Conservation (phyloP, 2,113 vertebrate genomes). For the Chunga burmeisteri region DNA sequence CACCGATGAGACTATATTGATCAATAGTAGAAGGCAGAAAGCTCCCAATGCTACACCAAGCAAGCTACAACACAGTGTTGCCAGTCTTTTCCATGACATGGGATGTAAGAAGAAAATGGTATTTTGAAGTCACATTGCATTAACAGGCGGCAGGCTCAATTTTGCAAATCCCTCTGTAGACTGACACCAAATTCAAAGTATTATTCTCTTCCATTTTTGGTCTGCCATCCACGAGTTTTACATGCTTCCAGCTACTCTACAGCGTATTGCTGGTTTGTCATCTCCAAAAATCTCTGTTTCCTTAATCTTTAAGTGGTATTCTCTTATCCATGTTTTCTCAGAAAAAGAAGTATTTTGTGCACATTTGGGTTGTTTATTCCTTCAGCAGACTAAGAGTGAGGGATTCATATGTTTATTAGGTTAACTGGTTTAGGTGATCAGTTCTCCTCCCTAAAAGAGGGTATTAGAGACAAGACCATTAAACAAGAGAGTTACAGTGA, state of each 20-base stretch:
- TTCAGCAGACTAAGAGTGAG: background rate
- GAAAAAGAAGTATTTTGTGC: background rate
- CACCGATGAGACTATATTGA: background rate
- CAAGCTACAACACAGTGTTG: background rate
- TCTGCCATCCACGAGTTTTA: background rate
- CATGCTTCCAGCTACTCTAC: background rate
- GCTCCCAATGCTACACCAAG: background rate
- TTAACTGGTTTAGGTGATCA: background rate
- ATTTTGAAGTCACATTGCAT: background rate
- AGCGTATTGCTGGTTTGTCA: background rate
- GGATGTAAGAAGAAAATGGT: background rate
- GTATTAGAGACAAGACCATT: background rate
- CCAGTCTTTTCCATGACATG: background rate
- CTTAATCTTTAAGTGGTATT: background rate
- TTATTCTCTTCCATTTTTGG: background rate
- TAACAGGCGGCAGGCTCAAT: background rate
- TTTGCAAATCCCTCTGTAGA: background rate
- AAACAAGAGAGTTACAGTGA: background rate
- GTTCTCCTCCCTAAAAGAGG: background rate
- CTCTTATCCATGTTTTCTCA: background rate
- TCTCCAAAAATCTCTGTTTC: background rate
- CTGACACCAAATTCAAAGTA: background rate
- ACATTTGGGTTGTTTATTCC: background rate
- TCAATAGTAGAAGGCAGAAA: background rate
- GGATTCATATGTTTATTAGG: background rate